Evolutionary conservation across 37 sponge, comb jelly and placozoan genomes (phyloP).

Genomic region (Petrosia ficiformis): DNA sequence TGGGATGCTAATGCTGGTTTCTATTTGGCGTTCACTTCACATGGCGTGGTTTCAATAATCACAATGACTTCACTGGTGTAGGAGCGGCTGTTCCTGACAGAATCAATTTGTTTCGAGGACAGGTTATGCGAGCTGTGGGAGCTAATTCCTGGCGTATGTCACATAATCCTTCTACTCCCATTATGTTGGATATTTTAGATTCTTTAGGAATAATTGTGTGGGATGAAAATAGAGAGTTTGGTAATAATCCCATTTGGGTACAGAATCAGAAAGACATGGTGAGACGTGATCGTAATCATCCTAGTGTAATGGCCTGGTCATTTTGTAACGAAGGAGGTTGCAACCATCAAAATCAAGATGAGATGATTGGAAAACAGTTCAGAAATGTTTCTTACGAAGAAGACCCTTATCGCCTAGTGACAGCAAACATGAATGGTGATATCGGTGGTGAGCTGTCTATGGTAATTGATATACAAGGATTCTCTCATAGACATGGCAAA

Average conservation of each 20-base stretch:
- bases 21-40: conserved; percentile 30
- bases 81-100: conserved; percentile 48
- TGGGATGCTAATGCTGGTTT: conserved; percentile 57
- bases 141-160: conserved; percentile 70
- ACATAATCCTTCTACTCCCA: conserved; percentile 55
- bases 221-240: conserved; percentile 66
- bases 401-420: conserved; percentile 46
- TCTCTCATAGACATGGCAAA: conserved; percentile 41
- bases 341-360: not conserved
- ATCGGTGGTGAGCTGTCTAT: conserved; percentile 20
- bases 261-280: conserved; percentile 44
- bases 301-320: conserved; percentile 58
- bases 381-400: conserved; percentile 16
- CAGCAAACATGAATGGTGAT: conserved; percentile 30
- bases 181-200: conserved; percentile 49
- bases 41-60: conserved; percentile 57
- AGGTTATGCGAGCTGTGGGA: conserved; percentile 50
- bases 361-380: conserved; percentile 14
- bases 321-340: conserved; percentile 67
- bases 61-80: conserved; percentile 67
- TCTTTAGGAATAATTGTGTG: conserved; percentile 48
- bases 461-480: conserved; percentile 57
- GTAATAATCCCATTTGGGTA: conserved; percentile 41
- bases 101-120: conserved; percentile 58
- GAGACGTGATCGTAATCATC: conserved; percentile 65